These are phyloP conservation scores for Ceraclea dissimilis DNA, from an alignment of 2,888 invertebrate species.

Conservation along the genomic window DNA sequence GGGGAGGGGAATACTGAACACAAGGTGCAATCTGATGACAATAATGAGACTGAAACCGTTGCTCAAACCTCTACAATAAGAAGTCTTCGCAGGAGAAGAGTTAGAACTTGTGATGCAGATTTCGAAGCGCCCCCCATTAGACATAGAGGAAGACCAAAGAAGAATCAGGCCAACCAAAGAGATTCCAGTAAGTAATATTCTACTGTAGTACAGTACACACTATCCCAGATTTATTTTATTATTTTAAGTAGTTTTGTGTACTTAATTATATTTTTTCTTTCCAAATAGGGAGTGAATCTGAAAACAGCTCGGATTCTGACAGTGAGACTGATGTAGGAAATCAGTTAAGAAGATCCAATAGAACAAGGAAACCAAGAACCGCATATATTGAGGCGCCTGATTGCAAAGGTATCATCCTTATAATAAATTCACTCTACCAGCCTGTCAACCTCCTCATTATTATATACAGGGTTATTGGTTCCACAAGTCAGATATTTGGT, in stretches of 20 bases:
- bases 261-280: no score
- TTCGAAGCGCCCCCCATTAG: constrained; percentile 27
- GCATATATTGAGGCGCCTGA: constrained; percentile 34
- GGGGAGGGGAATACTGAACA: constrained; percentile 33
- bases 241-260: no score
- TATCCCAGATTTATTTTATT: no score
- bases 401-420: constrained; percentile 16
- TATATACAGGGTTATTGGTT: no score
- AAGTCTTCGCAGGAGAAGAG: constrained; percentile 16
- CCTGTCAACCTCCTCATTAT: no score
- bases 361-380: constrained; percentile 40
- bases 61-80: constrained; percentile 13
- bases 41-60: constrained; percentile 17
- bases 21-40: constrained; percentile 18
- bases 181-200: constrained; percentile 35
- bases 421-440: no score
- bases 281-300: constrained; percentile 21
- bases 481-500: no score
- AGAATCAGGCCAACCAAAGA: constrained; percentile 32
- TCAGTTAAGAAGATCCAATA: constrained; percentile 42
- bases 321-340: constrained; percentile 37
- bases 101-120: constrained; percentile 10
- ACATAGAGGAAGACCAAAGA: neutral
- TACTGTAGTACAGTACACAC: no score
- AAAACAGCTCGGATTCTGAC: constrained; percentile 35